Percentiles rank a stretch among this genome's conserved stretches.
Evolutionary conservation across 1,140 invertebrate species (phyloP).

Genomic region (Dicyema japonicum): DNA sequence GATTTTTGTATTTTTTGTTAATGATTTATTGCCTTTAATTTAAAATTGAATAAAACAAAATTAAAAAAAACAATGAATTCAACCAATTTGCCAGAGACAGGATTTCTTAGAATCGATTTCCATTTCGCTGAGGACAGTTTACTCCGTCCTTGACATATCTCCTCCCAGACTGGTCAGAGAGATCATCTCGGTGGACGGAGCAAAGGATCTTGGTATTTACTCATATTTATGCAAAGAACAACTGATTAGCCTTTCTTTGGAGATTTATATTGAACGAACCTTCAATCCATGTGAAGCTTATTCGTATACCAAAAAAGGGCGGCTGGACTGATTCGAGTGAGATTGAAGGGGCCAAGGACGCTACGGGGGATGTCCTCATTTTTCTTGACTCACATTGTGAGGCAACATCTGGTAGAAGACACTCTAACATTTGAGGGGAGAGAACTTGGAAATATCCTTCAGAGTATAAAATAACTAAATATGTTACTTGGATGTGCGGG

Average conservation of each 20-base stretch:
- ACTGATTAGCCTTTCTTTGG: no score
- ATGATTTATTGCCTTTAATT: no score
- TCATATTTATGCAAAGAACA: no score
- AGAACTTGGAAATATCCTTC: constrained; percentile 96
- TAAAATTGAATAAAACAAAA: no score
- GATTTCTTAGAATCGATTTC: no score
- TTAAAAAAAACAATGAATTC: no score
- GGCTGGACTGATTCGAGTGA: not conserved
- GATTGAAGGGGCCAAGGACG: constrained; percentile 31
- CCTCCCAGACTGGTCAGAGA: constrained; percentile 40
- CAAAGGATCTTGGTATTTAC: no score
- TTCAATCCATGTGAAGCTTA: no score
- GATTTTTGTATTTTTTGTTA: no score
- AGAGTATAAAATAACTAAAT: constrained; percentile 53
- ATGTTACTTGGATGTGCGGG: constrained; percentile 73
- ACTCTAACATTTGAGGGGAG: constrained; percentile 87
- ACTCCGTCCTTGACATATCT: constrained; percentile 42
- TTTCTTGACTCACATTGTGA: constrained; percentile 86
- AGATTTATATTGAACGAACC: no score
- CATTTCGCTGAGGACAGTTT: constrained; percentile 44
- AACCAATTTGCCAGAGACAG: no score
- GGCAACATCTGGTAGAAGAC: constrained; percentile 70
- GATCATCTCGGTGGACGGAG: constrained; percentile 34
- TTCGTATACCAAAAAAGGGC: not conserved
- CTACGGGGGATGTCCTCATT: constrained; percentile 45